These are phyloP conservation scores for Tinamus guttatus DNA, from an alignment of 2,113 vertebrate species.

Conservation along the genomic window DNA sequence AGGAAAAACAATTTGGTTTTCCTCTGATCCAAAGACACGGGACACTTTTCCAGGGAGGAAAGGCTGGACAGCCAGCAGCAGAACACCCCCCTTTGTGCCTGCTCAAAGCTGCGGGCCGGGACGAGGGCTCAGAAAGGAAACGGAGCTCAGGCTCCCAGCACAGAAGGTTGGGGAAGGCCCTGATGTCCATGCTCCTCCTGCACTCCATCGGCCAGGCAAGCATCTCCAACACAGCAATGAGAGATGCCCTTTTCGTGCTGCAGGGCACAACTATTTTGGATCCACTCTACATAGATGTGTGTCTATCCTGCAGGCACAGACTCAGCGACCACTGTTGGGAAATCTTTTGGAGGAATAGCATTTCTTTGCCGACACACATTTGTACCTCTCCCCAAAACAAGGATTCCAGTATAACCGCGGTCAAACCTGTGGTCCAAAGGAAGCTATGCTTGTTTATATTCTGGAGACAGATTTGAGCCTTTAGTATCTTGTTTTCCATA, in stretches of 20 bases:
- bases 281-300: background rate
- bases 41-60: background rate
- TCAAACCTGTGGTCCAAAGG: slow-evolving; percentile 42
- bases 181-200: background rate
- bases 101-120: background rate
- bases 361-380: background rate
- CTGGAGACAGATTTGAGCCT: slow-evolving; percentile 50
- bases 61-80: rapidly evolving
- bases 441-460: slow-evolving; percentile 64
- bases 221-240: background rate
- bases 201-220: background rate
- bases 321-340: background rate
- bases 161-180: background rate
- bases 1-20: background rate
- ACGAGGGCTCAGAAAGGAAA: rapidly evolving
- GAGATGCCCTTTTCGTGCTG: rapidly evolving
- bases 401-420: slow-evolving; percentile 50
- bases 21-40: background rate
- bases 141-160: rapidly evolving
- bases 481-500: slow-evolving; percentile 68
- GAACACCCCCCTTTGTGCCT: background rate
- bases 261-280: rapidly evolving
- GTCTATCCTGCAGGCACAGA: background rate
- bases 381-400: slow-evolving; percentile 29
- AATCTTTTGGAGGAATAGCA: slow-evolving; percentile 32